Conservation (phyloP, 37 sponge, comb jelly and placozoan species). For the Mnemiopsis leidyi region DNA sequence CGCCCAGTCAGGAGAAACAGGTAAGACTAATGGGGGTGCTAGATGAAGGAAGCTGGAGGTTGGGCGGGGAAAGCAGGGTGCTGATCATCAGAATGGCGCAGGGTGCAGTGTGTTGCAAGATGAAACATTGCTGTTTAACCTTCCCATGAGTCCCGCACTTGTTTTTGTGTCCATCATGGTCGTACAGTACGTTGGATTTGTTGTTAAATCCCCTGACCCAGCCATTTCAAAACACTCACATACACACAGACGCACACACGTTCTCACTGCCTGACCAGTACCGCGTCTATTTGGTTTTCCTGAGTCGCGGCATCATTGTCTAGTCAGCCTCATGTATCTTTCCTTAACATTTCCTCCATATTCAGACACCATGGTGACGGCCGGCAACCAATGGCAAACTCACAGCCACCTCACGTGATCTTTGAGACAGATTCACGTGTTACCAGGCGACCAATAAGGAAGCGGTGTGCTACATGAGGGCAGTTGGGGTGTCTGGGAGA, state of each 20-base stretch:
- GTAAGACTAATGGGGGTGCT: too few species aligned
- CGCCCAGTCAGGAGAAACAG: slow-evolving; percentile 2
- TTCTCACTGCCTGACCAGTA: not conserved
- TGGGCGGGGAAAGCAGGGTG: too few species aligned
- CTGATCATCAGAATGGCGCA: too few species aligned
- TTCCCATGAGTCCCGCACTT: too few species aligned
- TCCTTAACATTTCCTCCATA: not conserved
- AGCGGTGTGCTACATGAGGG: not conserved
- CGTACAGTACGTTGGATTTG: too few species aligned
- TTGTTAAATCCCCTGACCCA: too few species aligned
- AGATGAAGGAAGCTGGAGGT: too few species aligned
- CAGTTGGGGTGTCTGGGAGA: not conserved
- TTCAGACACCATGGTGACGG: not conserved
- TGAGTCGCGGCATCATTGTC: not conserved
- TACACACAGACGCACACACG: too few species aligned
- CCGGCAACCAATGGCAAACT: not conserved
- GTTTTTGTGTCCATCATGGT: too few species aligned
- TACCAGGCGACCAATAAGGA: not conserved
- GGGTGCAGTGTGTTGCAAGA: too few species aligned
- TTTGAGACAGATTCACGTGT: not conserved
- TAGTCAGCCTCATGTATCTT: not conserved
- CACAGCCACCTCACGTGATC: not conserved
- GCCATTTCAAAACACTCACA: too few species aligned
- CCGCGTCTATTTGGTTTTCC: not conserved
- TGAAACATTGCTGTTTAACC: too few species aligned